Evolutionary conservation across 2,888 invertebrate genomes (phyloP).

Genomic region (Chironomus tentans): DNA sequence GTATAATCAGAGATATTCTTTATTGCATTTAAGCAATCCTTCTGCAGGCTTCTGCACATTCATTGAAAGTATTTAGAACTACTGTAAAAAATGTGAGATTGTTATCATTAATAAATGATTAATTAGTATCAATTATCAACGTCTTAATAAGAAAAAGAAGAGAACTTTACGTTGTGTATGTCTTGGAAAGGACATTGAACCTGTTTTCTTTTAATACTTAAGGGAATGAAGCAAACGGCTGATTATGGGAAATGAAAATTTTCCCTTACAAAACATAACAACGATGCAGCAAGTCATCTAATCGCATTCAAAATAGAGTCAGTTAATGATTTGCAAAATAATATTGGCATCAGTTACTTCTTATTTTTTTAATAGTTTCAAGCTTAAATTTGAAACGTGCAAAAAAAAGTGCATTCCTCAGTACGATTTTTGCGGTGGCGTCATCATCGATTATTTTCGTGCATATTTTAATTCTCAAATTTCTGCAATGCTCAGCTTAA

Average conservation of each 20-base stretch:
- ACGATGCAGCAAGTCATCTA: neutral
- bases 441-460: slow-evolving; percentile 2
- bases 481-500: neutral
- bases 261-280: no score
- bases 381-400: no score
- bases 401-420: neutral
- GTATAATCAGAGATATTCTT: no score
- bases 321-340: no score
- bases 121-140: slow-evolving; percentile 14
- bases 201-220: neutral
- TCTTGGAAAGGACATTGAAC: slow-evolving; percentile 2
- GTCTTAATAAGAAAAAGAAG: neutral
- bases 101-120: slow-evolving; percentile 5
- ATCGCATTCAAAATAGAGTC: neutral
- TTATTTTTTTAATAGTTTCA: no score
- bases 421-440: neutral
- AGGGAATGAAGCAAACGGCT: no score
- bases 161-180: neutral
- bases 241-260: no score
- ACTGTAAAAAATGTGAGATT: neutral
- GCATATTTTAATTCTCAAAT: neutral
- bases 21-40: no score
- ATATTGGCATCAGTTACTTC: neutral
- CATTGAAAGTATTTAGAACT: neutral
- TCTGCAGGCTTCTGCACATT: no score